A percentile compares a stretch with the other conserved stretches of the same genome.
phyloP scores from a whole-genome alignment of 2,113 vertebrate genomes.

The Acrocephalus kingi region DNA sequence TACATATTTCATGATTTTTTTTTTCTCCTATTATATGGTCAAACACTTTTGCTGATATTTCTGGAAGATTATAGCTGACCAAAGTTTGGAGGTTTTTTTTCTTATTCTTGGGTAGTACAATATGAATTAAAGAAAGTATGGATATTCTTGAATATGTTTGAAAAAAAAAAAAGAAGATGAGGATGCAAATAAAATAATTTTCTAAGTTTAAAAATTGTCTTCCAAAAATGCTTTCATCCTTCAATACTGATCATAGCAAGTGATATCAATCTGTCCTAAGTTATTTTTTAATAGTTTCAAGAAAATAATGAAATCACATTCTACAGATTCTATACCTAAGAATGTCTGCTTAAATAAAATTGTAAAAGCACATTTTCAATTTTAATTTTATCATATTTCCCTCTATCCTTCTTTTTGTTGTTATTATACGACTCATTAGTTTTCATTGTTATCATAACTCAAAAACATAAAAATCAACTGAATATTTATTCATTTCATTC shows the following conservation, averaged over 20 bases:
- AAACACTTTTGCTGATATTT: background rate
- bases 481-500: background rate
- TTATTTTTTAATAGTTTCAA: background rate
- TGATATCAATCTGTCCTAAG: background rate
- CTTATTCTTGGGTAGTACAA: background rate
- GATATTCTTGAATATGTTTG: background rate
- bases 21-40: background rate
- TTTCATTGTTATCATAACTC: background rate
- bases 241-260: background rate
- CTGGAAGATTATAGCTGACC: background rate
- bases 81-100: background rate
- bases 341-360: background rate
- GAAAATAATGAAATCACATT: background rate
- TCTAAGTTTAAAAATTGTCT: background rate
- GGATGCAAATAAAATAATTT: background rate
- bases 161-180: background rate
- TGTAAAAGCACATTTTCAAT: background rate
- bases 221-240: background rate
- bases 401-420: background rate
- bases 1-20: accelerated
- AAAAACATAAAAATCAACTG: background rate
- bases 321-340: background rate
- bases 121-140: background rate
- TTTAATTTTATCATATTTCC: background rate
- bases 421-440: background rate